Base-by-base conservation (phyloP, 2,113 vertebrate genomes). In the Indri indri region DNA sequence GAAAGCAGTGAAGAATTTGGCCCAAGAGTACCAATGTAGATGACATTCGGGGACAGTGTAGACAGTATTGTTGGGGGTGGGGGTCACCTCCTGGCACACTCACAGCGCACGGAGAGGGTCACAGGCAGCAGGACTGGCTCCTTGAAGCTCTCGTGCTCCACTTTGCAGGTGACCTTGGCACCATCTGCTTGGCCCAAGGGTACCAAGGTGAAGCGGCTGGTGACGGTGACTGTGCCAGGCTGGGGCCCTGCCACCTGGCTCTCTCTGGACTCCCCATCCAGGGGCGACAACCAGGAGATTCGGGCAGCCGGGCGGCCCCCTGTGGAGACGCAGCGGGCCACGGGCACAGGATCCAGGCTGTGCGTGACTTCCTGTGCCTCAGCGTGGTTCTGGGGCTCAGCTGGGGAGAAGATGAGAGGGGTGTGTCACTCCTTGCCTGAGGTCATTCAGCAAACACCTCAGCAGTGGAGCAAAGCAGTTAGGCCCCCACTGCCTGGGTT, bases 311-410 rank as follows among this genome's bases (percentile, higher is more conserved):
- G 99, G 20, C 99, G 99, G 13, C 99, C 99, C 0, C 99, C 98
- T 0, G 76, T 71, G 0, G 99, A 99, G 82, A 98, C 97, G 2
- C 99, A 99, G 80, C 98, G 98, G 0, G 99, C 99, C 90, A 99
- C 99, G 0, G 98, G 97, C 2, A 97, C 88, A 0, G 97, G 94
- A 1, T 97, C 81, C 5, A 79, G 42, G 80, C 98, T 98, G 0
- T 98, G 97, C 0, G 94, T 91, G 63, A 99, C 99, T 3, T 98
- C 98, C 18, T 99, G 88, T 1, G 96, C 18, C 54, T 98, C 91
- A 0, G 98, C 99, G 0, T 90, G 97, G 97, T 99, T 99, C 76
- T 91, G 65, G 4, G 99, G 99, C 94, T 99, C 98, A 92, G 99
- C 99, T 99, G 97, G 97, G 85, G 77, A 89, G 57, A 47, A 16